Conservation (phyloP, 2,888 invertebrate genomes). For the Phyllotreta cruciferae region DNA sequence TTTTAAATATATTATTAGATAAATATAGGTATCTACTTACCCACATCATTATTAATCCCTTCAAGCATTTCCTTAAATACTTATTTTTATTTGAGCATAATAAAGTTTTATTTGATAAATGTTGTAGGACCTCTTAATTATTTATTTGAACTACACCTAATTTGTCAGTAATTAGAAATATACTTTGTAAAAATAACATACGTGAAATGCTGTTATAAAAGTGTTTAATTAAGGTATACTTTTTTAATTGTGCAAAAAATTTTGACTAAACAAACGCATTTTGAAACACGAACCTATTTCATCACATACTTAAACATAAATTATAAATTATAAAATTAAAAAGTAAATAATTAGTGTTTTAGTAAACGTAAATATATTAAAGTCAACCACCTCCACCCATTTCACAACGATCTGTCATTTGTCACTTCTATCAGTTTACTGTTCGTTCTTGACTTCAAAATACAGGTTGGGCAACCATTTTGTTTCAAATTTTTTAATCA, state of each 20-base stretch:
- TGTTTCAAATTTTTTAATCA: background rate
- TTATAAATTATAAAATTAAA: slow-evolving; percentile 7
- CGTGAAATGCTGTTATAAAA: background rate
- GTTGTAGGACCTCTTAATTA: background rate
- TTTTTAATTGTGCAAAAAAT: background rate
- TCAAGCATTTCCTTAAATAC: slow-evolving; percentile 24
- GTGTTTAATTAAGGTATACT: background rate
- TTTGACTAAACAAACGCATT: background rate
- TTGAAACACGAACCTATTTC: slow-evolving; percentile 8
- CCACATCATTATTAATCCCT: slow-evolving; percentile 22
- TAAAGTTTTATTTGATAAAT: no score
- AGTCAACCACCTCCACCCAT: slow-evolving; percentile 28
- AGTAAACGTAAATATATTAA: slow-evolving; percentile 25
- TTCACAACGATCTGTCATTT: slow-evolving; percentile 21
- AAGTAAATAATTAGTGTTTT: slow-evolving; percentile 15
- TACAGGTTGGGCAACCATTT: background rate
- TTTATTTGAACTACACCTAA: slow-evolving; percentile 5
- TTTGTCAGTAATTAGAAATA: no score
- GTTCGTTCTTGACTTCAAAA: background rate
- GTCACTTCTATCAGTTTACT: background rate
- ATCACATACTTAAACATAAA: slow-evolving; percentile 13
- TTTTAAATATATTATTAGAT: background rate
- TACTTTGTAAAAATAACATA: background rate
- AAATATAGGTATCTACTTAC: slow-evolving; percentile 13
- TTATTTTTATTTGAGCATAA: no score